Evolutionary conservation across 2,113 vertebrate genomes (phyloP).

Genomic region (Amphilophus citrinellus): DNA sequence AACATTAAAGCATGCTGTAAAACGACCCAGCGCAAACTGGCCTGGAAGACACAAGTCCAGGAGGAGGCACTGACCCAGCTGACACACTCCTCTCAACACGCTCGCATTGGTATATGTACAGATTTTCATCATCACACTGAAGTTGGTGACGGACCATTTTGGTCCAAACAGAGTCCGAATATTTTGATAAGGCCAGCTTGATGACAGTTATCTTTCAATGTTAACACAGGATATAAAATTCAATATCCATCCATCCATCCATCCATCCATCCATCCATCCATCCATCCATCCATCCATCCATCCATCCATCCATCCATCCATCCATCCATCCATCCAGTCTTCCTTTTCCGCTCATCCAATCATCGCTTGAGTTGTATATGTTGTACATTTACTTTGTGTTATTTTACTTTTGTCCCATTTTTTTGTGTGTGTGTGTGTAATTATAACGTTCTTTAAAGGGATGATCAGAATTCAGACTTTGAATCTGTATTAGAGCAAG

Average conservation of each 20-base stretch:
- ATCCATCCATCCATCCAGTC: too few species aligned
- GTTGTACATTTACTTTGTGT: not conserved
- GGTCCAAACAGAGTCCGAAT: not conserved
- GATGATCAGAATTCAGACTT: not conserved
- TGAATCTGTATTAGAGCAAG: not conserved
- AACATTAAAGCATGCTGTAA: not conserved
- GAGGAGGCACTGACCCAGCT: slow-evolving; percentile 51
- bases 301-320: too few species aligned
- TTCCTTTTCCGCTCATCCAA: not conserved
- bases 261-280: too few species aligned
- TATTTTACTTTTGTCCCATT: not conserved
- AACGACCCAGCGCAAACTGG: not conserved
- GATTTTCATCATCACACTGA: slow-evolving; percentile 30
- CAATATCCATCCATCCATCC: too few species aligned
- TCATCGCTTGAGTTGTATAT: not conserved
- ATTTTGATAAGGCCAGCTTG: not conserved
- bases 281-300: too few species aligned
- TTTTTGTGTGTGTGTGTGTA: not conserved
- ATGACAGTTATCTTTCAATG: not conserved
- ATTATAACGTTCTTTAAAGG: not conserved
- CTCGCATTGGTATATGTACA: slow-evolving; percentile 47
- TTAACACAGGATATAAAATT: not conserved
- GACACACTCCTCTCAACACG: slow-evolving; percentile 42
- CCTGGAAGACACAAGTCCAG: not conserved
- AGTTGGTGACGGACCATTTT: slow-evolving; percentile 7